Evolutionary conservation across 2,888 invertebrate genomes (phyloP).

Genomic region (Apocheima hispidaria): DNA sequence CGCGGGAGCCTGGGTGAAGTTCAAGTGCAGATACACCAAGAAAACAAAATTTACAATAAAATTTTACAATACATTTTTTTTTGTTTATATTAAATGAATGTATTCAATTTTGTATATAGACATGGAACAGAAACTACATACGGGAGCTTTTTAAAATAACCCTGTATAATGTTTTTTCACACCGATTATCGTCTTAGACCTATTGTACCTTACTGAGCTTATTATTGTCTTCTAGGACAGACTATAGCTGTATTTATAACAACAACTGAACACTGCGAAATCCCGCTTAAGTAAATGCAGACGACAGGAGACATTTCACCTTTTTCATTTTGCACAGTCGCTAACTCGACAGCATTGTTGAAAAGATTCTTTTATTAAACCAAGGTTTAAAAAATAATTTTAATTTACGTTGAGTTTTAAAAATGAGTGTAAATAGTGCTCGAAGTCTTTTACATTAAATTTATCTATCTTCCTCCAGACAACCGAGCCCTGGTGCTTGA

Average conservation of each 20-base stretch:
- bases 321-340: conserved; percentile 74
- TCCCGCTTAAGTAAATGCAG: conserved; percentile 70
- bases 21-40: no score
- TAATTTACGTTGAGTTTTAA: conserved; percentile 72
- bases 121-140: no score
- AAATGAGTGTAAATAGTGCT: conserved; percentile 56
- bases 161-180: no score
- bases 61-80: no score
- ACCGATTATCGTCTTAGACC: no score
- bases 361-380: conserved; percentile 65
- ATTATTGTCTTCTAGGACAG: neutral
- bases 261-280: conserved; percentile 45
- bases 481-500: conserved; percentile 9
- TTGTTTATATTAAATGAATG: no score
- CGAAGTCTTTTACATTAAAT: conserved; percentile 19
- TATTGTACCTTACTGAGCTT: neutral
- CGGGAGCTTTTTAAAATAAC: no score
- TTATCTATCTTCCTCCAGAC: conserved; percentile 15
- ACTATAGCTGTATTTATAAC: conserved; percentile 46
- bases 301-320: conserved; percentile 67
- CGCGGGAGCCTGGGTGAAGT: no score
- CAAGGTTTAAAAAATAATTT: conserved; percentile 69
- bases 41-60: no score
- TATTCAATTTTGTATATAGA: no score
- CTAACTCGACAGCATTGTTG: conserved; percentile 59